A percentile compares a stretch with the other conserved stretches of the same genome.
phyloP scores from a whole-genome alignment of 2,888 invertebrate species.

The Cheilosia soror region DNA sequence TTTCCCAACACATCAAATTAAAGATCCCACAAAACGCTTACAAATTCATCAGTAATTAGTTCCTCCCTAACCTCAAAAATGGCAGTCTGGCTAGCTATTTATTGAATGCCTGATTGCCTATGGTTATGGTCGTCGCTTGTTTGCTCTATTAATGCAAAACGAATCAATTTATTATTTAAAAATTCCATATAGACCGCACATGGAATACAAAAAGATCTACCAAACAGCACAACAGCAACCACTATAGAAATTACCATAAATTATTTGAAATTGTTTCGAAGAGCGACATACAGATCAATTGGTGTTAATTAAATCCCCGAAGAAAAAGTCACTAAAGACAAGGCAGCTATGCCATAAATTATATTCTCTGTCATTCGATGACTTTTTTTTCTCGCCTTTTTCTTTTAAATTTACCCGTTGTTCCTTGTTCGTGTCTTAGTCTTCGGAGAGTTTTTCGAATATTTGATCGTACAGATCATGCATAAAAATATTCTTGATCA shows the following conservation, averaged over 20 bases:
- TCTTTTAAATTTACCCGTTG: conserved; percentile 32
- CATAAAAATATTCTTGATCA: conserved; percentile 51
- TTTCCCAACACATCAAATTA: not conserved
- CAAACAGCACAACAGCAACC: conserved; percentile 21
- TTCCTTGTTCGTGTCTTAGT: conserved; percentile 29
- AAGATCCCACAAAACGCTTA: not conserved
- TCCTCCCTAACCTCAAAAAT: conserved; percentile 30
- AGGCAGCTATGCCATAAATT: conserved; percentile 76
- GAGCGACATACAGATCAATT: conserved; percentile 83
- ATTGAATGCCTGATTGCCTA: not conserved
- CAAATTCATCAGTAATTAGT: conserved; percentile 38
- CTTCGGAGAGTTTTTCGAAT: conserved; percentile 20
- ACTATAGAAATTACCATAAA: conserved; percentile 71
- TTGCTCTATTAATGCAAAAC: conserved; percentile 68
- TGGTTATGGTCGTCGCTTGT: not conserved
- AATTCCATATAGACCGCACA: conserved; percentile 38
- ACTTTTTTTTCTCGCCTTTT: conserved; percentile 29
- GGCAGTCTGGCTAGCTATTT: conserved; percentile 3
- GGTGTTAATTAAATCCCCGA: conserved; percentile 84
- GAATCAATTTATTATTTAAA: conserved; percentile 73
- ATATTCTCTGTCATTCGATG: conserved; percentile 66
- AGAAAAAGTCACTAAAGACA: conserved; percentile 74
- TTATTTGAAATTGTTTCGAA: conserved; percentile 75
- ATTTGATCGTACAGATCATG: conserved; percentile 69
- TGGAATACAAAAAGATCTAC: conserved; percentile 13